Evolutionary conservation across 1,140 invertebrate genomes (phyloP), one percentile per base, ranked within the genome.

Genomic region (Macrobrachium nipponense): DNA sequence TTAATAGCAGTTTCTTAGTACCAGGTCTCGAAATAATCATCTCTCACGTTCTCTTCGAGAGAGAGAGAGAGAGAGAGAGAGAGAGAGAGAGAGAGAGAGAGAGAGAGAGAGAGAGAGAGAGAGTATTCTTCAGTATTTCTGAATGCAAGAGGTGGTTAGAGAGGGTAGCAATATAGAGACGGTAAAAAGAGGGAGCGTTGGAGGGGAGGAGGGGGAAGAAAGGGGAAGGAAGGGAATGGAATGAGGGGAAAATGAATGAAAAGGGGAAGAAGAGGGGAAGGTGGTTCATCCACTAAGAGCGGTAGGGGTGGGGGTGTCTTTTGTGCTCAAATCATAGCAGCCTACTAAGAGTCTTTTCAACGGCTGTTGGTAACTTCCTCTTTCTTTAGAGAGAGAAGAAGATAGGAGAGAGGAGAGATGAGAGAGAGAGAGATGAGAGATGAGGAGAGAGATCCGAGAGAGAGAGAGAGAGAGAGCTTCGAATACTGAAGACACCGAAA

Each of bases 391-490:
- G 14, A 27, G n/a, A 78, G 17, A 4, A 27, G 64, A 10, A 62
- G 62, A 43, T 20, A 27, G 11, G 64, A 60, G 44, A 43, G 44
- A 43, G 44, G 15, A 80, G 36, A 66, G 27, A 66, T 4, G 61
- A 43, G n/a, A 80, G 23, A 68, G 60, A 66, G 59, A 66, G 15
- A 80, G 78, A 80, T 8, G 17, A 14, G 44, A 51, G 20, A 18
- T n/a, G 59, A 51, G 44, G n/a, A 66, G 78, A 81, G 23, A 81
- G 79, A 81, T n/a, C n/a, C n/a, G 20, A 81, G 23, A 81, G 23
- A 81, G 62, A 68, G 62, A 81, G 62, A 64, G 62, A 80, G 61
- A 80, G 61, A 64, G 78, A 76, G 20, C n/a, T n/a, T n/a, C n/a
- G n/a, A n/a, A n/a, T n/a, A n/a, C n/a, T n/a, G 51, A 44, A 76